phyloP scores from a whole-genome alignment of 2,797 vertebrate species.

The Anabas testudineus region DNA sequence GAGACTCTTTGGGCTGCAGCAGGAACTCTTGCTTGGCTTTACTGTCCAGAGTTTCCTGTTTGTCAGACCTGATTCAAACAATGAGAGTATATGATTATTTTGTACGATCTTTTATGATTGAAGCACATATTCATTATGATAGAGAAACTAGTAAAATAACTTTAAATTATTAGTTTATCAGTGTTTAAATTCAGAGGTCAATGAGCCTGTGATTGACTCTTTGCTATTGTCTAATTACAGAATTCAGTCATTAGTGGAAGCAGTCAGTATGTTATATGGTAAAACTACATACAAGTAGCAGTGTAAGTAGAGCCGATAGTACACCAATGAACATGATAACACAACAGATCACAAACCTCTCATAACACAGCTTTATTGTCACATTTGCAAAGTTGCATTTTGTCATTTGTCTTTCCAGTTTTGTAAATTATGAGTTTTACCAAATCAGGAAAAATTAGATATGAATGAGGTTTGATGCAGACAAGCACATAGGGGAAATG shows the following conservation, averaged over 20 bases:
- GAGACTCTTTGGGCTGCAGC: conserved; percentile 53
- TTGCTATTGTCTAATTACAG: neutral
- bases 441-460: conserved; percentile 14
- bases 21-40: conserved; percentile 50
- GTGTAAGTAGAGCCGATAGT: too few species aligned
- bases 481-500: conserved; percentile 27
- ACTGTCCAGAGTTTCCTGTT: conserved; percentile 61
- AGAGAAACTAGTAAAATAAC: neutral
- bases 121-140: neutral
- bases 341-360: too few species aligned
- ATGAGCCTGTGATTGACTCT: neutral
- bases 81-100: conserved; percentile 26
- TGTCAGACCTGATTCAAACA: conserved; percentile 53
- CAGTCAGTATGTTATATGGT: neutral
- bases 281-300: neutral
- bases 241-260: neutral
- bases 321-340: too few species aligned
- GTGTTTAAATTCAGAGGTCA: too few species aligned
- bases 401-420: too few species aligned
- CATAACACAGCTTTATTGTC: too few species aligned
- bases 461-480: conserved; percentile 15
- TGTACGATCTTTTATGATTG: too few species aligned
- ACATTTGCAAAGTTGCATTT: neutral
- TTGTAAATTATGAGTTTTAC: too few species aligned
- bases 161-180: too few species aligned